Evolutionary conservation across 1,140 invertebrate species (phyloP).

Genomic region (Drosophila repletoides): DNA sequence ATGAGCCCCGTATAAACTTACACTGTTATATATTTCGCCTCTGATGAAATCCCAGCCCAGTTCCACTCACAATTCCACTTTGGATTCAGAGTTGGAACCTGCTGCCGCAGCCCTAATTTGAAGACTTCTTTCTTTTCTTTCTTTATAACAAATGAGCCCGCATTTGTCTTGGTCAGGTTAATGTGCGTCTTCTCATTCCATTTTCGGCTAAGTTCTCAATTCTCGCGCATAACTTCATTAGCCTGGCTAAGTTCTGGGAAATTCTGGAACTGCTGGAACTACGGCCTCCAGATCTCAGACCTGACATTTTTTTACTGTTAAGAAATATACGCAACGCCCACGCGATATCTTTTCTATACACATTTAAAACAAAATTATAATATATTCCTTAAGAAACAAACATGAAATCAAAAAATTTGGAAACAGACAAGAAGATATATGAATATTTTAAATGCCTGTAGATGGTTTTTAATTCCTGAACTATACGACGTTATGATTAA

Average conservation of each 20-base stretch:
- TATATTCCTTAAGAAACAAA: too few species aligned
- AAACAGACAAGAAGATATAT: too few species aligned
- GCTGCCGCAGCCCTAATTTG: constrained; percentile 35
- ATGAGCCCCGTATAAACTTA: constrained; percentile 34
- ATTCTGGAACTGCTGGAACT: too few species aligned
- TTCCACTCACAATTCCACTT: neutral
- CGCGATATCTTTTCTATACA: neutral
- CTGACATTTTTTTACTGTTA: constrained; percentile 22
- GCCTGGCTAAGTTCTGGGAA: constrained; percentile 48
- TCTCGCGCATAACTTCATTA: constrained; percentile 57
- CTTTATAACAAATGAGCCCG: constrained; percentile 53
- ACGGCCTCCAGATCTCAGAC: neutral
- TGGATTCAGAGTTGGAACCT: neutral
- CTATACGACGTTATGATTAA: too few species aligned
- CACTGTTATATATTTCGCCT: constrained; percentile 37
- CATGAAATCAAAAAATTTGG: too few species aligned
- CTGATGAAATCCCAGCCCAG: constrained; percentile 16
- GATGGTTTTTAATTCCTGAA: too few species aligned
- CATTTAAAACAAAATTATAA: neutral
- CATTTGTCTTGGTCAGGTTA: constrained; percentile 70
- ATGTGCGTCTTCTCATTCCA: constrained; percentile 55
- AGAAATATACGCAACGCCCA: constrained; percentile 18
- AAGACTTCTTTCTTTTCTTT: constrained; percentile 46
- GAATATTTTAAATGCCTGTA: too few species aligned
- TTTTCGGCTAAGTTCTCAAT: neutral